These are phyloP conservation scores for Drosophila gaucha DNA, from an alignment of 2,888 invertebrate genomes.

Conservation along the genomic window DNA sequence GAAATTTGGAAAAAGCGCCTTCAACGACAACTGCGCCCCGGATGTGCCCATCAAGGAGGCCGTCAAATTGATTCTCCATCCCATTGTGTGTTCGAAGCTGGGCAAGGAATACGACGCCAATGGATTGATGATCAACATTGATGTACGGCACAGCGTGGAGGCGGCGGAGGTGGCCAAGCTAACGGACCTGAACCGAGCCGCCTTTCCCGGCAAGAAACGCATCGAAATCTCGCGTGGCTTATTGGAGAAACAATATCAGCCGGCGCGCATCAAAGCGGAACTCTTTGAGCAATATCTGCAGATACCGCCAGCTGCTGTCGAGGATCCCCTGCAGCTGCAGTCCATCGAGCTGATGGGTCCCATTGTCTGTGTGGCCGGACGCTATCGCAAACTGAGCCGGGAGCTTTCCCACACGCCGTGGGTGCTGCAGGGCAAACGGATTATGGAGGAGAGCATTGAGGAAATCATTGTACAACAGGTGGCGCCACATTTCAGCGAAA, in stretches of 20 bases:
- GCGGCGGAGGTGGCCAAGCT: conserved; percentile 86
- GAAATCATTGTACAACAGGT: conserved; percentile 92
- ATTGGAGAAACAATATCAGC: conserved; percentile 86
- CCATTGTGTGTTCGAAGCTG: conserved; percentile 86
- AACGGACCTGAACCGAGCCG: conserved; percentile 70
- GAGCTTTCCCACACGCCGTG: conserved; percentile 94
- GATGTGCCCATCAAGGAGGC: conserved; percentile 90
- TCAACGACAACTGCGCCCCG: conserved; percentile 81
- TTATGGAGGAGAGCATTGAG: conserved; percentile 95
- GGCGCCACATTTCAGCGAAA: conserved; percentile 85
- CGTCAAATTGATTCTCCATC: conserved; percentile 90
- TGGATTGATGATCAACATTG: conserved; percentile 85
- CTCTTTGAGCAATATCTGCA: conserved; percentile 86
- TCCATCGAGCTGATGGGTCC: conserved; percentile 81
- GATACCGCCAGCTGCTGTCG: conserved; percentile 86
- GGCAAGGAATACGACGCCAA: conserved; percentile 86
- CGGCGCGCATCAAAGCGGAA: conserved; percentile 85
- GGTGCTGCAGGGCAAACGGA: conserved; percentile 89
- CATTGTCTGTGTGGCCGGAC: conserved; percentile 83
- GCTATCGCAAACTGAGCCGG: conserved; percentile 94
- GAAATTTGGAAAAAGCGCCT: conserved; percentile 85
- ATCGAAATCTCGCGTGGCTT: conserved; percentile 88
- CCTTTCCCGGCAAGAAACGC: conserved; percentile 73
- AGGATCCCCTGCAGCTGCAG: conserved; percentile 60
- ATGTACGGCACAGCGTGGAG: conserved; percentile 85